These are phyloP conservation scores for Cataglyphis rosenhaueri DNA, from an alignment of 2,888 invertebrate genomes.

Conservation along the genomic window DNA sequence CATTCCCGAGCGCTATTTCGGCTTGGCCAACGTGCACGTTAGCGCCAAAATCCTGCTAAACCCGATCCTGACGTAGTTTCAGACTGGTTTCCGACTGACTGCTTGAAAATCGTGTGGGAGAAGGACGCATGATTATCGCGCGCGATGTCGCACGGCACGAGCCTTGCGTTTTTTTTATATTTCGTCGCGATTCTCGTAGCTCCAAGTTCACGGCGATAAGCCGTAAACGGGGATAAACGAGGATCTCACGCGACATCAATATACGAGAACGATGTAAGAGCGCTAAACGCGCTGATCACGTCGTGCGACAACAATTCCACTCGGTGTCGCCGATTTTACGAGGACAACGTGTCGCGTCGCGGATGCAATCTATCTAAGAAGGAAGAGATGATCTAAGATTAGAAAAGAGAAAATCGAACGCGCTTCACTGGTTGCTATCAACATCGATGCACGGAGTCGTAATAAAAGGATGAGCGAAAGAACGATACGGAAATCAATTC, in stretches of 20 bases:
- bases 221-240: constrained; percentile 24
- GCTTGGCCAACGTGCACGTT: constrained; percentile 58
- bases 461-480: background rate
- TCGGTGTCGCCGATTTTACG: constrained; percentile 23
- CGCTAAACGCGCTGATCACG: constrained; percentile 5
- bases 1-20: constrained; percentile 73
- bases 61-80: constrained; percentile 62
- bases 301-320: constrained; percentile 20
- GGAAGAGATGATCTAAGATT: background rate
- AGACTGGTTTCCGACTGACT: constrained; percentile 51
- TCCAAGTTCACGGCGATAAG: constrained; percentile 25
- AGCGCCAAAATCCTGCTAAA: constrained; percentile 71
- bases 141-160: constrained; percentile 52
- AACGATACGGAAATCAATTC: background rate
- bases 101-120: constrained; percentile 35
- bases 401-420: background rate
- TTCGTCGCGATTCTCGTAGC: constrained; percentile 7
- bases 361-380: background rate
- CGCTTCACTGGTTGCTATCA: background rate
- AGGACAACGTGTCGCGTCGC: constrained; percentile 14
- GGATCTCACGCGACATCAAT: background rate
- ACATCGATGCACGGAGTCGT: background rate
- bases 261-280: constrained; percentile 1
- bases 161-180: constrained; percentile 46
- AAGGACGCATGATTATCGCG: constrained; percentile 40